Percentiles rank a stretch among this genome's conserved stretches.
These are phyloP conservation scores for Cyaniris semiargus DNA, from an alignment of 2,888 invertebrate species.

Conservation along the genomic window DNA sequence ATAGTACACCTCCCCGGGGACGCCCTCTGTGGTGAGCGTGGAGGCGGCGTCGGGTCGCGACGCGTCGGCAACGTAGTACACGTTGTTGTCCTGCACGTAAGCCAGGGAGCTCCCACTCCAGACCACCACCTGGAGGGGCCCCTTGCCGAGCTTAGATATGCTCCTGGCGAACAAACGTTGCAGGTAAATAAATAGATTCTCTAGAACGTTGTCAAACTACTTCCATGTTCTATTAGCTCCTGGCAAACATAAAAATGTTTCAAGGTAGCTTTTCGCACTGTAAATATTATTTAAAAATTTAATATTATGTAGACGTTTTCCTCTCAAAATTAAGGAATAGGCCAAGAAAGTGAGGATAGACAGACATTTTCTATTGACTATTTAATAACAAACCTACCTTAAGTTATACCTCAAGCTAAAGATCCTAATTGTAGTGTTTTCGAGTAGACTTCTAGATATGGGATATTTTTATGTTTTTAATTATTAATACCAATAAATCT, in stretches of 20 bases:
- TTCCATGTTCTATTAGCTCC: background rate
- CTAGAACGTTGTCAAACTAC: background rate
- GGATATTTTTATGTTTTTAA: background rate
- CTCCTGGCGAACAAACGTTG: constrained; percentile 55
- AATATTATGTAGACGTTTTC: background rate
- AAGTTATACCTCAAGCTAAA: no score
- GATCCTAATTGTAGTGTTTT: no score
- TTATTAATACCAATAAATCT: background rate
- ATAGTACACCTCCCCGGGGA: constrained; percentile 85
- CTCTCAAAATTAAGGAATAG: background rate
- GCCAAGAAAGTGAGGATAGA: background rate
- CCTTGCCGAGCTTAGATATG: constrained; percentile 71
- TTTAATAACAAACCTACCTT: no score
- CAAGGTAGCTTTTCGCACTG: background rate
- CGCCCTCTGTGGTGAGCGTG: constrained; percentile 82
- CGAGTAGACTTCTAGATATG: background rate
- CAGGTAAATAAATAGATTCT: background rate
- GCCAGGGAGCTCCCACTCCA: constrained; percentile 76
- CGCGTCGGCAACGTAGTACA: constrained; percentile 79
- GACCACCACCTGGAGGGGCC: constrained; percentile 81
- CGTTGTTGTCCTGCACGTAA: constrained; percentile 85
- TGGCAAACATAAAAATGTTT: background rate
- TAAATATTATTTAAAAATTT: background rate
- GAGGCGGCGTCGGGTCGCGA: constrained; percentile 54
- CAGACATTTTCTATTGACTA: no score